A percentile compares a stretch with the other conserved stretches of the same genome.
Conservation (phyloP, 2,888 invertebrate genomes). For the Rhodophaea formosa region DNA sequence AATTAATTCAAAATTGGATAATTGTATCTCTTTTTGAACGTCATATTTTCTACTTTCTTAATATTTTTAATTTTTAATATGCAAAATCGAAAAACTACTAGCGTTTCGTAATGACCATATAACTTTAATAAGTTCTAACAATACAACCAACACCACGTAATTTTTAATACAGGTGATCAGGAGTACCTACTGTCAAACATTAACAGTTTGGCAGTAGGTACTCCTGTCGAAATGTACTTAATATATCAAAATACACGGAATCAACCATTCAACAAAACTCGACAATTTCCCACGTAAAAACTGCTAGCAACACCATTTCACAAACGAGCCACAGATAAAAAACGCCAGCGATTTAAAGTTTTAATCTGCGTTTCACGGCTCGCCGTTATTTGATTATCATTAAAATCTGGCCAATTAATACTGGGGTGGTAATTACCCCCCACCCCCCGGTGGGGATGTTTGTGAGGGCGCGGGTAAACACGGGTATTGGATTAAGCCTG, state of each 20-base stretch:
- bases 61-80: too few species aligned
- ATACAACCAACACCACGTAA: too few species aligned
- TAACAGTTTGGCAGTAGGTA: too few species aligned
- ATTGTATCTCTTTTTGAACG: too few species aligned
- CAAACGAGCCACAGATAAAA: neutral
- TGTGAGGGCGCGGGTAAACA: constrained; percentile 37
- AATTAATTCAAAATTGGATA: too few species aligned
- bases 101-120: too few species aligned
- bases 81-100: too few species aligned
- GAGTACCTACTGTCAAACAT: too few species aligned
- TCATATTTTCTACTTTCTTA: too few species aligned
- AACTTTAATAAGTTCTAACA: too few species aligned
- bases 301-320: neutral
- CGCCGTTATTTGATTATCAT: constrained; percentile 59
- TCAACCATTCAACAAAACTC: neutral
- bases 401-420: constrained; percentile 67
- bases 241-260: neutral
- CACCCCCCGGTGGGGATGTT: constrained; percentile 23
- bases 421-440: constrained; percentile 50
- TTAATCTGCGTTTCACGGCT: constrained; percentile 24
- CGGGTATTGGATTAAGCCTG: constrained; percentile 49
- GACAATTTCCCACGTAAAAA: neutral
- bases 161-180: too few species aligned
- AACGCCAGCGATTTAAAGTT: constrained; percentile 3
- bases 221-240: too few species aligned